Base-by-base conservation (phyloP, 2,888 invertebrate genomes). In the Marasmarcha lunaedactyla region DNA sequence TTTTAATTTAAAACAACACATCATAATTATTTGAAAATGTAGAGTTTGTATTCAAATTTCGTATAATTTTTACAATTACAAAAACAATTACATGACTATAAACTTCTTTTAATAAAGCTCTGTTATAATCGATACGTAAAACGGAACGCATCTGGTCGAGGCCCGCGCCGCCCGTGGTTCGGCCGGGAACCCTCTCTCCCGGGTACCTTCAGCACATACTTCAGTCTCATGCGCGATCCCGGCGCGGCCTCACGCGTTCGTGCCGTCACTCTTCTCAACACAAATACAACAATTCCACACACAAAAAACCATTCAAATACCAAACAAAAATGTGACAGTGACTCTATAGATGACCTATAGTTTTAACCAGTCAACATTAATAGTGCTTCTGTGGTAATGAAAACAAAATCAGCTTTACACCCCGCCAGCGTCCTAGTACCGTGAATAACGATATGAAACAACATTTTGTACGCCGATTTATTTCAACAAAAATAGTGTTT, bases 361-460 rank as follows among this genome's bases (percentile, higher is more conserved):
- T 40, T 42, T 47, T 46, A 46, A 55, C 54, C 58, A 44, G 20
- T 20, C 20, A 20, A 20, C 4, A 20, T 43, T 36, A 48, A 47
- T 35, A 47, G 59, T 59, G 56, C 41, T 42, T 48, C 34, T 12
- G 56, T 51, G 46, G 48, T 45, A 52, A 54, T 54, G 56, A 52
- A 55, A 20, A 20, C 4, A 20, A 20, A 20, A 20, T 20, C 4
- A 63, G 61, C 53, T 59, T 58, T 54, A 56, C 58, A 59, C 34
- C 14, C 13, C 7, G 57, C 51, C 55, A 61, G 60, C 60, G 62
- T 59, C 61, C 53, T 50, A 58, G 52, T 53, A 55, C 56, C 57
- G 60, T 65, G 60, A 59, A 69, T 71, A 70, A 73, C 70, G 72
- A 71, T 71, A 71, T 71, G 66, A 74, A 74, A 77, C 63, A 69